Evolutionary conservation across 2,888 invertebrate species (phyloP), one percentile per base, ranked within the genome.

Genomic region (Stramonita haemastoma): DNA sequence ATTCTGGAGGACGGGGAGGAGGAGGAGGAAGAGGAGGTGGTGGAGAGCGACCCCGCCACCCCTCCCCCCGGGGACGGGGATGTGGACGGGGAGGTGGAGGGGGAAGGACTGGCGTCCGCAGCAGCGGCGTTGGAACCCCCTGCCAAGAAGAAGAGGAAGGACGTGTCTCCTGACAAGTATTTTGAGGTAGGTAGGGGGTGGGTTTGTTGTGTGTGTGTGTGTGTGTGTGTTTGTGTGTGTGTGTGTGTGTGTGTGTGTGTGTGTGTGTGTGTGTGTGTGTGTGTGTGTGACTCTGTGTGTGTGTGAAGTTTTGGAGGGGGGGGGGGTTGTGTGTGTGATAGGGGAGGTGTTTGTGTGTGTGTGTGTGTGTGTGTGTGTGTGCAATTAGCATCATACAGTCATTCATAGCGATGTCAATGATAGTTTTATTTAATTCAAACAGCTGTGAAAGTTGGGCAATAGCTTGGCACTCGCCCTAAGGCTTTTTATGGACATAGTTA

Each of bases 121-220:
- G 86, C 84, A 8, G 85, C 84, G 5, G 36, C 88, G 8, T 86
- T 89, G 77, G 88, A 86, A 5, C 90, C 89, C 34, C 92, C 92
- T 79, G 87, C 90, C 36, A 95, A 94, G 91, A 94, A 94, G 88
- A 94, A 94, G 90, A 90, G 95, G 87, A 94, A 95, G 87, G 95
- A 94, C 90, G 95, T 95, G 11, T 95, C 95, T 90, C 95, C 95
- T 32, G 93, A 93, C 56, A 95, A 95, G 92, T 96, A 96, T 84
- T 94, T 95, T 90, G 95, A 94, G 91, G 93, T 89, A 46, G 34
- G 46, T 4, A 4, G 4, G 32, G 77, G 5, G 46, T 46, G 46
- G 46, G 46, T 46, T 2, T 46, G 46, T 46, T 5, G 46, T 46
- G 46, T 46, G 2, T 46, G 46, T 46, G 46, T 46, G 46, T 46